These are phyloP conservation scores for Cephus sareptanus DNA, from an alignment of 2,888 invertebrate species.

Conservation along the genomic window DNA sequence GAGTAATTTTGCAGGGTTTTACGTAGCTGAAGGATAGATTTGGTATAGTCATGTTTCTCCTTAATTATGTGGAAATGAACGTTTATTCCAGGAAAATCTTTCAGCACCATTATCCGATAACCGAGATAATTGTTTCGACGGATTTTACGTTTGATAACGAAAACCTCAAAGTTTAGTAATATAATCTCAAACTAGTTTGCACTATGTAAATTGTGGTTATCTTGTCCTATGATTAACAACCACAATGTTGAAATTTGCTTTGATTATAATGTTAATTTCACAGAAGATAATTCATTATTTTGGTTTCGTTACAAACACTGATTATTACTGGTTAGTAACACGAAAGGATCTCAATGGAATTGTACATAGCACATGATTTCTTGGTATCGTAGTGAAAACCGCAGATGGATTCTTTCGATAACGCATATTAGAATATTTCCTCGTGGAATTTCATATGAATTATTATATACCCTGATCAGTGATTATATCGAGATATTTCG, in stretches of 20 bases:
- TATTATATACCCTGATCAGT: background rate
- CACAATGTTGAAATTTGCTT: background rate
- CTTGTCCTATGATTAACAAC: background rate
- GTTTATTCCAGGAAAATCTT: background rate
- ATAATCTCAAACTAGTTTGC: background rate
- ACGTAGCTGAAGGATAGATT: background rate
- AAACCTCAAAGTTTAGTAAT: background rate
- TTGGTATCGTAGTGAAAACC: background rate
- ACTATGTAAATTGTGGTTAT: background rate
- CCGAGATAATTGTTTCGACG: background rate
- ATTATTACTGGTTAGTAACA: background rate
- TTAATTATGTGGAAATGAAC: background rate
- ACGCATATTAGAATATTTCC: background rate
- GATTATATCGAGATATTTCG: no score
- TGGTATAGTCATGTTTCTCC: background rate
- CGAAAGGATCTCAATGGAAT: background rate
- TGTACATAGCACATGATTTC: background rate
- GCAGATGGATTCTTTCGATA: background rate
- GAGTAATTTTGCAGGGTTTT: background rate
- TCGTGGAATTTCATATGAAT: background rate
- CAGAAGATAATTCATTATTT: background rate
- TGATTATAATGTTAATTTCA: background rate
- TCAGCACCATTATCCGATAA: background rate
- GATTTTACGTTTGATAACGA: background rate
- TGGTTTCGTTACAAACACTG: background rate